A percentile compares a stretch with the other conserved stretches of the same genome.
Evolutionary conservation across 1,140 invertebrate genomes (phyloP).

Genomic region (Tetragnatha versicolor): DNA sequence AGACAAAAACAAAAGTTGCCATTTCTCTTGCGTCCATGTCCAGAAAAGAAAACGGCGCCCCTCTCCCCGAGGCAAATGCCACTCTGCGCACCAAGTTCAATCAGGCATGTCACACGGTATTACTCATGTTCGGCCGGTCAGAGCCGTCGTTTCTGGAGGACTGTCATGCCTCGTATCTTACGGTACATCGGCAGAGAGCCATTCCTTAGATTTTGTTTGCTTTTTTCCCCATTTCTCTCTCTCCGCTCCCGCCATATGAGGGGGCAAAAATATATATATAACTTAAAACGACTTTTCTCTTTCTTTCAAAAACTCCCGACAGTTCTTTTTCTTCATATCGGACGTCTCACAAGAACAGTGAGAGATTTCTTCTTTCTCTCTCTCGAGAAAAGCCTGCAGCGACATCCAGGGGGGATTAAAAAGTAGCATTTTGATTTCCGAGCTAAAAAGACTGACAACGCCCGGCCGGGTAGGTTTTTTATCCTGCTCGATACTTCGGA

Average conservation of each 20-base stretch:
- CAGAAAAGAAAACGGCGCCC: slow-evolving; percentile 37
- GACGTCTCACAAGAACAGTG: slow-evolving; percentile 1
- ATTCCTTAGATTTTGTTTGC: neutral
- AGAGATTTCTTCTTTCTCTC: neutral
- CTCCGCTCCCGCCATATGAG: neutral
- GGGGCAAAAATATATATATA: slow-evolving; percentile 32
- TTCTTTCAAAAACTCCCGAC: slow-evolving; percentile 11
- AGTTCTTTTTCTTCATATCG: slow-evolving; percentile 29
- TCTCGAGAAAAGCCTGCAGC: slow-evolving; percentile 6
- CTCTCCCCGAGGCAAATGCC: slow-evolving; percentile 48
- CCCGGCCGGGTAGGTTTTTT: too few species aligned
- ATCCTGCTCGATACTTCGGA: too few species aligned
- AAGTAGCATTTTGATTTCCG: too few species aligned
- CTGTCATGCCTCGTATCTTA: slow-evolving; percentile 52
- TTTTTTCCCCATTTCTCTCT: neutral
- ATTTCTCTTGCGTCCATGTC: slow-evolving; percentile 44
- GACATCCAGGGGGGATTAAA: neutral
- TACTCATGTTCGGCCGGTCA: slow-evolving; percentile 53
- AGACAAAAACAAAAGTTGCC: slow-evolving; percentile 25
- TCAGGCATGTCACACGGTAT: slow-evolving; percentile 54
- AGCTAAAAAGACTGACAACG: too few species aligned
- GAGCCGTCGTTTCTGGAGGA: slow-evolving; percentile 16
- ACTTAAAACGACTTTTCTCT: slow-evolving; percentile 38
- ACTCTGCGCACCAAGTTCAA: slow-evolving; percentile 48
- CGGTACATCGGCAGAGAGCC: slow-evolving; percentile 40